Evolutionary conservation across 1,140 invertebrate species (phyloP).

Genomic region (Scaptomyza hsui): DNA sequence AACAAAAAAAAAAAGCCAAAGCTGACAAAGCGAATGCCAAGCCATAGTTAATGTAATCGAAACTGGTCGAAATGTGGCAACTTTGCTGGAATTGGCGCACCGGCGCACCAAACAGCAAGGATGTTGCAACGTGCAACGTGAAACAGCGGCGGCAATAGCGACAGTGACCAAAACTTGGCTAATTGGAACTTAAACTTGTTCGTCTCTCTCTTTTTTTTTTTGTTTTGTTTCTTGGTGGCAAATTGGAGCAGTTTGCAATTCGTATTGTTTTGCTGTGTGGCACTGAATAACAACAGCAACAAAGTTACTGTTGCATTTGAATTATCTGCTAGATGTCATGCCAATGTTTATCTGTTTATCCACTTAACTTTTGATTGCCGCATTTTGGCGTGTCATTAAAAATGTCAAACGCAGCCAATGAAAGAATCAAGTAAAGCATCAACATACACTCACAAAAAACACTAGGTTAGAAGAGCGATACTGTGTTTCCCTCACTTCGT

Average conservation of each 20-base stretch:
- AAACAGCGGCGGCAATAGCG: slow-evolving; percentile 1
- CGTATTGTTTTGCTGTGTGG: slow-evolving; percentile 22
- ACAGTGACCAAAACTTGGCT: slow-evolving; percentile 34
- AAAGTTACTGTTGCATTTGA: slow-evolving; percentile 42
- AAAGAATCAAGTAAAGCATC: slow-evolving; percentile 17
- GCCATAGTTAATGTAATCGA: slow-evolving; percentile 77
- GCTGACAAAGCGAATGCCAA: slow-evolving; percentile 44
- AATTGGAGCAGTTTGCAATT: slow-evolving; percentile 44
- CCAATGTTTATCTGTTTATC: slow-evolving; percentile 37
- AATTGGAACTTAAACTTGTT: slow-evolving; percentile 73
- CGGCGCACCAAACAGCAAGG: slow-evolving; percentile 29
- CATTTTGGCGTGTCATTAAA: slow-evolving; percentile 41
- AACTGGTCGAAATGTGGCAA: slow-evolving; percentile 79
- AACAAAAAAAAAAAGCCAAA: no score
- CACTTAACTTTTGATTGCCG: slow-evolving; percentile 58
- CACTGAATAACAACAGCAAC: slow-evolving; percentile 29
- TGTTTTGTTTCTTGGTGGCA: background rate
- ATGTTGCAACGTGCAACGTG: slow-evolving; percentile 53
- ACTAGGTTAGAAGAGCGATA: no score
- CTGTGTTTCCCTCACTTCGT: no score
- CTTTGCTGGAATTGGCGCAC: slow-evolving; percentile 56
- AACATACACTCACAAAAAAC: background rate
- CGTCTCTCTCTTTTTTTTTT: background rate
- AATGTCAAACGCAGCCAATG: slow-evolving; percentile 44
- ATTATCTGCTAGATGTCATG: slow-evolving; percentile 63